Evolutionary conservation across 2,888 invertebrate genomes (phyloP).

Genomic region (Steinernema carpocapsae): DNA sequence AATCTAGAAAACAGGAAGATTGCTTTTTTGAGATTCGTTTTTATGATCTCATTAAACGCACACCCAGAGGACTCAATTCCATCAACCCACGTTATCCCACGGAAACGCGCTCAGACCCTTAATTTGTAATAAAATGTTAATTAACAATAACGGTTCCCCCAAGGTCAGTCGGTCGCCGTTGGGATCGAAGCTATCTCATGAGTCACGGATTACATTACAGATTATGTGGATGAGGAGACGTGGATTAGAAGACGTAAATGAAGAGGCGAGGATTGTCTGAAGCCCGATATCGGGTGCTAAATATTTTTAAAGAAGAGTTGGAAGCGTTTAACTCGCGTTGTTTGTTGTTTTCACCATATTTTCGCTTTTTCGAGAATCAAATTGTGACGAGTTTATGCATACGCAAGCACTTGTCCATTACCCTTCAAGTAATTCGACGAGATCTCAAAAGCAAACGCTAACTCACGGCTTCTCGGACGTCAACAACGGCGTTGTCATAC

Average conservation of each 20-base stretch:
- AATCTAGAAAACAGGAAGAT: not conserved
- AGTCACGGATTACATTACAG: not conserved
- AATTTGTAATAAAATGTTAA: not conserved
- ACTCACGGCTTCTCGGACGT: constrained; percentile 54
- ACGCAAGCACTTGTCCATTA: not conserved
- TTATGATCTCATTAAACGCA: constrained; percentile 10
- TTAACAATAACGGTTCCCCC: not conserved
- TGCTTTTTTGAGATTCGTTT: not conserved
- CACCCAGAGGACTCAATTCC: not conserved
- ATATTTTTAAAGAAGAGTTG: not conserved
- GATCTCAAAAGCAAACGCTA: not conserved
- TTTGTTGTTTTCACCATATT: not conserved
- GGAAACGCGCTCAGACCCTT: not conserved
- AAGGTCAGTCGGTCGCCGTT: not conserved
- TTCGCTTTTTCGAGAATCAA: not conserved
- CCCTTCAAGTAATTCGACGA: no score
- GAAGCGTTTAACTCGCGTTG: not conserved
- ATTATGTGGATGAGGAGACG: not conserved
- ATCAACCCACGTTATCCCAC: not conserved
- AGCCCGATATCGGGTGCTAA: not conserved
- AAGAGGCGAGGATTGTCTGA: no score
- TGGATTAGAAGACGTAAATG: no score
- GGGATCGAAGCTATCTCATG: not conserved
- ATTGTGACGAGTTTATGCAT: not conserved
- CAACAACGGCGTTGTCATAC: constrained; percentile 51